phyloP scores from a whole-genome alignment of 2,797 vertebrate species.

The Paramormyrops hopkinsi region DNA sequence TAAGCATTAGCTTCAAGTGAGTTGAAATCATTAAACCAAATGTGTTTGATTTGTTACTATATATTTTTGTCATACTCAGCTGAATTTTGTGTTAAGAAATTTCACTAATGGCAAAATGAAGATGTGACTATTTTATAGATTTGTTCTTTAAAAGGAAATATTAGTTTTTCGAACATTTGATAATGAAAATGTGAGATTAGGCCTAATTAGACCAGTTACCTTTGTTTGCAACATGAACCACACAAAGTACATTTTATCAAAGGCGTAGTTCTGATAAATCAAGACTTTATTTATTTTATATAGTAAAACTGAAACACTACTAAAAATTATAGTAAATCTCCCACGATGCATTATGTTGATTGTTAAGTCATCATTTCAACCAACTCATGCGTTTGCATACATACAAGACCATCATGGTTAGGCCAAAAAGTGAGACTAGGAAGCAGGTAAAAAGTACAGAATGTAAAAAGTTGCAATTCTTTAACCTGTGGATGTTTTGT shows the following conservation, averaged over 20 bases:
- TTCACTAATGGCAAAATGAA: neutral
- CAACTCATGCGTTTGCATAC: neutral
- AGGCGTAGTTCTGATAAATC: neutral
- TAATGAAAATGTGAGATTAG: neutral
- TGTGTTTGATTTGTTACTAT: neutral
- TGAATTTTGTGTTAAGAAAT: neutral
- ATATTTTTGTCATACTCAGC: neutral
- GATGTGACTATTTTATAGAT: neutral
- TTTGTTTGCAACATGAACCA: neutral
- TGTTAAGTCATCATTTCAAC: neutral
- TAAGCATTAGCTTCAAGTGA: neutral
- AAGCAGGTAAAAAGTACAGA: neutral
- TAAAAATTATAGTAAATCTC: neutral
- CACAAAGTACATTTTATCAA: neutral
- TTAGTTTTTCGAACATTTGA: neutral
- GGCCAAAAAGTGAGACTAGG: neutral
- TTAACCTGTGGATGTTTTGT: neutral
- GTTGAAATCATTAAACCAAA: neutral
- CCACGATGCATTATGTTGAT: neutral
- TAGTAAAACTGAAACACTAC: neutral
- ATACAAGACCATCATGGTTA: neutral
- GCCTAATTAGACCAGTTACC: neutral
- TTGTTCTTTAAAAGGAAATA: conserved; percentile 1
- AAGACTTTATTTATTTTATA: neutral
- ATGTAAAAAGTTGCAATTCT: neutral